Conservation (phyloP, 53 echinoderm and acorn worm genomes). For the Mesocentrotus franciscanus region DNA sequence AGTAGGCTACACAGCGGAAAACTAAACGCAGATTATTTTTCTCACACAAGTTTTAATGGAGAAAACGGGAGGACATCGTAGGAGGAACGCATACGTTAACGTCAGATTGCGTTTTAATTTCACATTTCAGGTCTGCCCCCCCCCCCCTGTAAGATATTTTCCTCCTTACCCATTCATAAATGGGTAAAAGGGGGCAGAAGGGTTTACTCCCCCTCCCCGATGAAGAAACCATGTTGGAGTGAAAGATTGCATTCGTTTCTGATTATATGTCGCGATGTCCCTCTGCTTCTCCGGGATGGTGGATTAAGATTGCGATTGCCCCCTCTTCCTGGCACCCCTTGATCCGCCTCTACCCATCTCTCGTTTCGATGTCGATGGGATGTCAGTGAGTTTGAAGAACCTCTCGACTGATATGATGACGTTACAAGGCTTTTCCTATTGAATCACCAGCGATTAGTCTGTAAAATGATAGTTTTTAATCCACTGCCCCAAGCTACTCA, state of each 20-base stretch:
- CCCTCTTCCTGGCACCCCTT: background rate
- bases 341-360: conserved; percentile 14
- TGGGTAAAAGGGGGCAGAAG: background rate
- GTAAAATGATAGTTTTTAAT: conserved; percentile 67
- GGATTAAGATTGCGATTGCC: background rate
- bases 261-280: background rate
- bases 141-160: background rate
- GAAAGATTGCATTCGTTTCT: background rate
- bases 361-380: conserved; percentile 11
- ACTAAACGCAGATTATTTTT: background rate
- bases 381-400: conserved; percentile 31
- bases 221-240: background rate
- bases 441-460: conserved; percentile 53
- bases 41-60: background rate
- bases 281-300: background rate
- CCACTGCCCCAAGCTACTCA: conserved; percentile 54
- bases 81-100: too few relatives aligned
- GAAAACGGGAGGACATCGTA: background rate
- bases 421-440: conserved; percentile 51
- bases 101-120: too few relatives aligned
- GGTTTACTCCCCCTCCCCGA: background rate
- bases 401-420: background rate
- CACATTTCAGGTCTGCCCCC: too few relatives aligned
- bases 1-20: background rate
- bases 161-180: background rate